A percentile compares a stretch with the other conserved stretches of the same genome.
Evolutionary conservation across 2,797 vertebrate genomes (phyloP).

Genomic region (Poecile montanus): DNA sequence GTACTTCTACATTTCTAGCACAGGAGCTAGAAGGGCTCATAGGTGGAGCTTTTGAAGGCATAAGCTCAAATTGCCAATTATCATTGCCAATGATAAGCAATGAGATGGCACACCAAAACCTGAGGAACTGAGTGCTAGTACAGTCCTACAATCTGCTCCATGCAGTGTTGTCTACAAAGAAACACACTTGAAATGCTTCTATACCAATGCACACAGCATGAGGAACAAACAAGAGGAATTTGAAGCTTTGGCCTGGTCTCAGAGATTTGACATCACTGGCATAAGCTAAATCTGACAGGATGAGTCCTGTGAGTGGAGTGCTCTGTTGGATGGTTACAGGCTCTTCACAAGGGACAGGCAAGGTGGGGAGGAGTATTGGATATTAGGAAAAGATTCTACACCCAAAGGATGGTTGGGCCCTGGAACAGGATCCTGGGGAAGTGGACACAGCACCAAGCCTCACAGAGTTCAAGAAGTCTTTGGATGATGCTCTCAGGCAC

Average conservation of each 20-base stretch:
- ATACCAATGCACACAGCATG: rapidly evolving
- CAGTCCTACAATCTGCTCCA: not conserved
- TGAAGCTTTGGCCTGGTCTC: not conserved
- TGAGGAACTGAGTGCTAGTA: not conserved
- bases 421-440: not conserved
- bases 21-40: not conserved
- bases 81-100: not conserved
- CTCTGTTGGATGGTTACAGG: not conserved
- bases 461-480: not conserved
- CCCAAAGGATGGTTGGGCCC: rapidly evolving
- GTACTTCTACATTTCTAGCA: not conserved
- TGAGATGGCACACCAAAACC: not conserved
- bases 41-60: not conserved
- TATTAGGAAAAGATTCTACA: not conserved
- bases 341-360: not conserved
- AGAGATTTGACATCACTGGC: not conserved
- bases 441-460: not conserved
- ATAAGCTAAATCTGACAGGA: not conserved
- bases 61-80: not conserved
- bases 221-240: not conserved
- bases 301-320: not conserved
- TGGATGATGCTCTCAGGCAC: not conserved
- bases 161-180: not conserved
- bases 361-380: rapidly evolving
- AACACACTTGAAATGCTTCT: not conserved